Base-by-base conservation (phyloP, 2,888 invertebrate genomes). In the Lasioglossum pauxillum region DNA sequence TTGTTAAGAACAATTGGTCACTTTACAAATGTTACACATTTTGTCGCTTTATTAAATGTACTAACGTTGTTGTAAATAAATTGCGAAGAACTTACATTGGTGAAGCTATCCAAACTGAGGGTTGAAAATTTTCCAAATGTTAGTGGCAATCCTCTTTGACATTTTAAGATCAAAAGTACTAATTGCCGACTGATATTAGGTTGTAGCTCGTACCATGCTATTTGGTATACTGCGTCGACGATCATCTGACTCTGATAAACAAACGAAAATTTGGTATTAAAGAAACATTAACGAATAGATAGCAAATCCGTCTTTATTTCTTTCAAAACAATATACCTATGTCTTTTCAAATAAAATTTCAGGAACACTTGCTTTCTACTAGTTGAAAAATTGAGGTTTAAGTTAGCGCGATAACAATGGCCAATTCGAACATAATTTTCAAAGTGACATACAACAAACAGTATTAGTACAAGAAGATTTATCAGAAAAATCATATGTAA, bases 51-150 rank as follows among this genome's bases (percentile, higher is more conserved):
- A 27, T 16, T 27, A 27, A 64, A 27, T 64, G 27, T 16, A 35
- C 35, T 64, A 49, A 35, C 60, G 23, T 67, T 19, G 35, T 67
- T 38, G 8, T 19, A 23, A 67, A 16, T 64, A 31, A 67, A 46
- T 35, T 67, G 3, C 31, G 23, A 67, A 67, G 31, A 67, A 31
- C 31, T 67, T 67, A 67, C 67, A 8, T 8, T 16, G 82, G 84
- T 5, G 87, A 88, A 69, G 82, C 85, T 75, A 82, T 91, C 46
- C 67, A 67, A 67, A 35, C 23, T 67, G 38, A 67, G 35, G 19
- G 19, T 16, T 23, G 67, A 67, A 67, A 67, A 67, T 31, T 67
- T 71, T 27, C 67, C 71, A 53, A 60, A n/a, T 3, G 57, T 38
- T 8, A 44, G 38, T 4, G 67, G 31, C 3, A 67, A 67, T 38